phyloP scores from a whole-genome alignment of 2,888 invertebrate genomes.

The Geophilus truncorum region DNA sequence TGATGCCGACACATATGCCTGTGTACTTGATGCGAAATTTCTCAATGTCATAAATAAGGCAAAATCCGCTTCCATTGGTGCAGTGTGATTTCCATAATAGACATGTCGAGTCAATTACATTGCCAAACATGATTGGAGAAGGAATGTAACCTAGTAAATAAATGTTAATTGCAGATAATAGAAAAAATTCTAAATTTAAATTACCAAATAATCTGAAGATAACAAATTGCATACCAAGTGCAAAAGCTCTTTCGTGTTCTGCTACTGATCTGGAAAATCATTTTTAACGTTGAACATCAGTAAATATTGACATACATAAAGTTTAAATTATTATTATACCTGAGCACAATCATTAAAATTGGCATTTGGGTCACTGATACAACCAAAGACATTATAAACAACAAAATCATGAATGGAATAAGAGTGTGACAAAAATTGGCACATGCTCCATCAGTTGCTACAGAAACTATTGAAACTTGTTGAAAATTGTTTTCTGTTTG shows the following conservation, averaged over 20 bases:
- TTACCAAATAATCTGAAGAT: slow-evolving; percentile 53
- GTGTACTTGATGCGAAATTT: slow-evolving; percentile 87
- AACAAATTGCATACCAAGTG: slow-evolving; percentile 54
- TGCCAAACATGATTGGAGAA: slow-evolving; percentile 54
- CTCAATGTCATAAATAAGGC: slow-evolving; percentile 86
- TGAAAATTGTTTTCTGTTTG: slow-evolving; percentile 54
- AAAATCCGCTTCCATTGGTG: slow-evolving; percentile 66
- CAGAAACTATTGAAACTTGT: slow-evolving; percentile 82
- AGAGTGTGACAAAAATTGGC: slow-evolving; percentile 85
- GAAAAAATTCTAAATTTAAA: slow-evolving; percentile 35
- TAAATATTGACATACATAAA: no score
- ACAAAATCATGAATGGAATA: slow-evolving; percentile 84
- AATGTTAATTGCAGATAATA: no score
- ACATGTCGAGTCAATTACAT: slow-evolving; percentile 53
- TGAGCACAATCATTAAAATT: slow-evolving; percentile 85
- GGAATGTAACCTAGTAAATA: slow-evolving; percentile 48
- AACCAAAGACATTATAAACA: slow-evolving; percentile 92
- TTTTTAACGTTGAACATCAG: no score
- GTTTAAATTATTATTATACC: no score
- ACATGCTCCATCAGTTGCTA: slow-evolving; percentile 86
- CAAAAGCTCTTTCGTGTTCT: slow-evolving; percentile 53
- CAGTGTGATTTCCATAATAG: slow-evolving; percentile 50
- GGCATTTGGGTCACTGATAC: slow-evolving; percentile 95
- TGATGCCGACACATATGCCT: slow-evolving; percentile 82
- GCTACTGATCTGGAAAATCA: slow-evolving; percentile 51